Conservation (phyloP, 2,113 vertebrate species). For the Melanocharis versteri region DNA sequence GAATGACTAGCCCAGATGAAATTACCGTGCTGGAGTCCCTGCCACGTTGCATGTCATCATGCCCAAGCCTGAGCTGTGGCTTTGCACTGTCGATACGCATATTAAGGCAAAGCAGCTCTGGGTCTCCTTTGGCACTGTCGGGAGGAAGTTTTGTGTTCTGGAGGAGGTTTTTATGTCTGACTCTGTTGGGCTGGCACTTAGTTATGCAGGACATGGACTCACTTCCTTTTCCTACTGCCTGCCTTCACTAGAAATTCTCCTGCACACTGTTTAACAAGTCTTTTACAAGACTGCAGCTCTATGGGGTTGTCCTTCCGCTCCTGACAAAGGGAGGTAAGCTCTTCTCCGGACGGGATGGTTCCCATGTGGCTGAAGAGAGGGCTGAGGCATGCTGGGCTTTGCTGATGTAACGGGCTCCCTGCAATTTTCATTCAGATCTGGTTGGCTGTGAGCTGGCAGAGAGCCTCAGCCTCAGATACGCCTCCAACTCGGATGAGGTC, state of each 20-base stretch:
- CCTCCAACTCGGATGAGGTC: conserved; percentile 69
- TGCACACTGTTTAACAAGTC: background rate
- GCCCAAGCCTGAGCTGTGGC: background rate
- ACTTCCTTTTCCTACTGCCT: background rate
- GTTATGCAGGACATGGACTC: background rate
- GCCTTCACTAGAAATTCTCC: background rate
- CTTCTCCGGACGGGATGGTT: background rate
- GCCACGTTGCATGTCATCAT: accelerated
- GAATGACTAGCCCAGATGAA: background rate
- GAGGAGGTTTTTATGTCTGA: background rate
- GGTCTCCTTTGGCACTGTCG: background rate
- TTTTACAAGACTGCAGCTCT: background rate
- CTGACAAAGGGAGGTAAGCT: background rate
- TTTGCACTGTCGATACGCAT: background rate
- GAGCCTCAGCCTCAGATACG: conserved; percentile 50
- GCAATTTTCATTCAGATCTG: conserved; percentile 69
- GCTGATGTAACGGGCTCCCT: conserved; percentile 80
- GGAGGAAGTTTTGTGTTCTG: background rate
- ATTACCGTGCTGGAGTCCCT: background rate
- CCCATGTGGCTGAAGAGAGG: background rate
- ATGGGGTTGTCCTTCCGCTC: background rate
- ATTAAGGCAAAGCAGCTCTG: background rate
- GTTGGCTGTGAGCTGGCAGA: conserved; percentile 64
- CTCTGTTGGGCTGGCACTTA: background rate
- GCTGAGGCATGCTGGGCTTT: conserved; percentile 70